A percentile compares a stretch with the other conserved stretches of the same genome.
phyloP scores from a whole-genome alignment of 2,797 vertebrate species.

The Silurus lanzhouensis region DNA sequence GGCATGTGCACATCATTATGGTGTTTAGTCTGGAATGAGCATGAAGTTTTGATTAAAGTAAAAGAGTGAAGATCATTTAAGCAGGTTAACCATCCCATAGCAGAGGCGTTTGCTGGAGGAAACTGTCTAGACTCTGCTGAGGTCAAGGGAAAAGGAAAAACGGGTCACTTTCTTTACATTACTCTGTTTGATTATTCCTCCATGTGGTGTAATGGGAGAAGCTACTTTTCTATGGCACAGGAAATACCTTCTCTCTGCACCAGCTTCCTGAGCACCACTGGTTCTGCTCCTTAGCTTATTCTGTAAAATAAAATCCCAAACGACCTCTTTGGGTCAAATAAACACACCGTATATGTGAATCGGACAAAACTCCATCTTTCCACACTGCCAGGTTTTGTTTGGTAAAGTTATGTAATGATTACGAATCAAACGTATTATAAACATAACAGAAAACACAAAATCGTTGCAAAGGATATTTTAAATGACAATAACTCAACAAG shows the following conservation, averaged over 20 bases:
- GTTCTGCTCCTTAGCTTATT: slow-evolving; percentile 10
- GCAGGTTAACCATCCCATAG: neutral
- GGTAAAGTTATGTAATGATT: neutral
- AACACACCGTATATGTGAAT: slow-evolving; percentile 28
- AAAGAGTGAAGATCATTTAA: neutral
- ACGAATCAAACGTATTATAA: neutral
- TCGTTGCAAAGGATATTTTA: neutral
- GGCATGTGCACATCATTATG: slow-evolving; percentile 34
- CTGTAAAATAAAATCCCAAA: neutral
- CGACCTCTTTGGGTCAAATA: slow-evolving; percentile 22
- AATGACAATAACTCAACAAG: neutral
- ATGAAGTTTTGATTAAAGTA: neutral
- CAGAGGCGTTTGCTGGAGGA: neutral
- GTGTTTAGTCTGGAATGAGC: slow-evolving; percentile 18
- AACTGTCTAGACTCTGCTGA: neutral
- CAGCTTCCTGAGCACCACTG: slow-evolving; percentile 38
- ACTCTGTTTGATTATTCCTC: slow-evolving; percentile 47
- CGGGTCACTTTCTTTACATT: slow-evolving; percentile 43
- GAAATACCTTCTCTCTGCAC: slow-evolving; percentile 53
- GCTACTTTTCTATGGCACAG: slow-evolving; percentile 49
- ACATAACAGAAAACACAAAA: neutral
- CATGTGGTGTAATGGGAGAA: slow-evolving; percentile 48
- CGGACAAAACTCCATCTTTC: neutral
- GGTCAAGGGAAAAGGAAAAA: neutral
- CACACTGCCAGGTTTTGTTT: neutral